phyloP scores from a whole-genome alignment of 2,797 vertebrate species.

The Macroramphosus scolopax region DNA sequence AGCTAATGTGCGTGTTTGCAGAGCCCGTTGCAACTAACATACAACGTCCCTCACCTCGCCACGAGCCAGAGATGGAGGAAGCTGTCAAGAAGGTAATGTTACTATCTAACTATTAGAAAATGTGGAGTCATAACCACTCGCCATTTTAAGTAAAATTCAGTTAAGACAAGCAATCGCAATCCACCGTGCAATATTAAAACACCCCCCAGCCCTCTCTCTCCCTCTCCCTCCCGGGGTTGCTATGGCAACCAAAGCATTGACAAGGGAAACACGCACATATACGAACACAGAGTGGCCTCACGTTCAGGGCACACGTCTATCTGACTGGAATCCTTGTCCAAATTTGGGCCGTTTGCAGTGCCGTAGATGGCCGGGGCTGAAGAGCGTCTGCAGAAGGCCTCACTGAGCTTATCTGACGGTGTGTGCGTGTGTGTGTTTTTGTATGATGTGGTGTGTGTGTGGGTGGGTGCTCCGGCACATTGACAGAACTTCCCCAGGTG shows the following conservation, averaged over 20 bases:
- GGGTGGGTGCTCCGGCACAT: slow-evolving; percentile 21
- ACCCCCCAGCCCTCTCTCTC: slow-evolving; percentile 22
- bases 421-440: slow-evolving; percentile 35
- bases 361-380: slow-evolving; percentile 76
- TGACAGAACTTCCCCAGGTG: slow-evolving; percentile 44
- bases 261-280: slow-evolving; percentile 50
- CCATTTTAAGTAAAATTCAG: too few species aligned
- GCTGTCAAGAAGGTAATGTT: too few species aligned
- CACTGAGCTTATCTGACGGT: slow-evolving; percentile 71
- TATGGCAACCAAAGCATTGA: slow-evolving; percentile 68
- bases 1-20: too few species aligned
- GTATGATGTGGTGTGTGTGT: slow-evolving; percentile 24
- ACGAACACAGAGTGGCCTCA: slow-evolving; percentile 74
- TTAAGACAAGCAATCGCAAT: neutral
- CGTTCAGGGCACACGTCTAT: slow-evolving; percentile 85
- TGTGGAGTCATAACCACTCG: too few species aligned
- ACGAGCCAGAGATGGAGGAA: too few species aligned
- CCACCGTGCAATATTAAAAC: too few species aligned
- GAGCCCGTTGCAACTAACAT: too few species aligned
- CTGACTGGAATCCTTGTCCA: slow-evolving; percentile 89
- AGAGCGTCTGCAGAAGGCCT: slow-evolving; percentile 71
- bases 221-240: slow-evolving; percentile 57
- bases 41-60: too few species aligned
- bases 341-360: slow-evolving; percentile 85
- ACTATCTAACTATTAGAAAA: too few species aligned